phyloP scores from a whole-genome alignment of 2,888 invertebrate genomes.

The Eurois occulta region DNA sequence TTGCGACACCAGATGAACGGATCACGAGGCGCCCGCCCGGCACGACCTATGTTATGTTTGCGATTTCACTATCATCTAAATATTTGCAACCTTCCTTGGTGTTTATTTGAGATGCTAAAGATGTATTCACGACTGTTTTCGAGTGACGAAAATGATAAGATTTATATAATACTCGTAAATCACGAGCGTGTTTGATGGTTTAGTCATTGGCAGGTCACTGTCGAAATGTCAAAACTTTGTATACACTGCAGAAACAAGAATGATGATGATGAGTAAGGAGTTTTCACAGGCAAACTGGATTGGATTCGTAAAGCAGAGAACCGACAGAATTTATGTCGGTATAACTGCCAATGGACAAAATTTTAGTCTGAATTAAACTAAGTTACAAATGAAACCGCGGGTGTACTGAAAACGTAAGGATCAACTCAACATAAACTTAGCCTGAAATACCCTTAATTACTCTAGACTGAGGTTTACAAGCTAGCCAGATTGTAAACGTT shows the following conservation, averaged over 20 bases:
- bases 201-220: not conserved
- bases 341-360: not conserved
- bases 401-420: not conserved
- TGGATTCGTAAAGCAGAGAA: not conserved
- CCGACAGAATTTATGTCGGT: not conserved
- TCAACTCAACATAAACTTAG: not conserved
- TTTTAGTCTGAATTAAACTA: not conserved
- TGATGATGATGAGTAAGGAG: not conserved
- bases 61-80: conserved; percentile 79
- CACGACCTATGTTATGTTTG: conserved; percentile 77
- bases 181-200: conserved; percentile 2
- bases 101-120: conserved; percentile 59
- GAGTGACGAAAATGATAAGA: conserved; percentile 38
- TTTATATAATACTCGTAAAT: conserved; percentile 32
- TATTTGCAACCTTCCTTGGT: conserved; percentile 61
- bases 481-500: not conserved
- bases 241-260: not conserved
- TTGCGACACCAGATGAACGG: conserved; percentile 67
- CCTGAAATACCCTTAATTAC: not conserved
- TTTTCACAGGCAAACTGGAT: not conserved
- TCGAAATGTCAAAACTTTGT: not conserved
- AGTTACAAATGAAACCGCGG: not conserved
- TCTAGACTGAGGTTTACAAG: not conserved
- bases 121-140: conserved; percentile 53
- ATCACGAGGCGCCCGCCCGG: conserved; percentile 75